Evolutionary conservation across 1,140 invertebrate genomes (phyloP).

Genomic region (Branchinecta lindahli): DNA sequence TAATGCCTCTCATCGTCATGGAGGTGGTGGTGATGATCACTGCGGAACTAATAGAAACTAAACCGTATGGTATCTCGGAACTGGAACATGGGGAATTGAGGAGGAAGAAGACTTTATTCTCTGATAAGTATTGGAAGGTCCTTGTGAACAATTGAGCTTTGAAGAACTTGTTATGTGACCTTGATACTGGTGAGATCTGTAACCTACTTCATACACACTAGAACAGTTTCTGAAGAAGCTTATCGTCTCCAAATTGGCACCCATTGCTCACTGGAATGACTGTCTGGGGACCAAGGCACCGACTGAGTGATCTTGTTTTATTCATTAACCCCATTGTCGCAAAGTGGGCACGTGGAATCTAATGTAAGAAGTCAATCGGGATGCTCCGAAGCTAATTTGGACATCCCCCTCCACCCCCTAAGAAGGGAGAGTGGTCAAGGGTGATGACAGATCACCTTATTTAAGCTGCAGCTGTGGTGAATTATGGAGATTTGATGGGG

Average conservation of each 20-base stretch:
- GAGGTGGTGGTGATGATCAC: no score
- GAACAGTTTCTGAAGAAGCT: not conserved
- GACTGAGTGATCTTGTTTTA: not conserved
- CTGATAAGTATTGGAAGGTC: no score
- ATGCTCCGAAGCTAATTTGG: constrained; percentile 1
- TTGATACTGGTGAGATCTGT: not conserved
- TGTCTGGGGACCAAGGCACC: not conserved
- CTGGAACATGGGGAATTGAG: no score
- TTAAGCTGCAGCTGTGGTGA: not conserved
- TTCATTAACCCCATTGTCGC: not conserved
- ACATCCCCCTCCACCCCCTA: not conserved
- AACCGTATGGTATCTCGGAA: no score
- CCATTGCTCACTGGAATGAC: not conserved
- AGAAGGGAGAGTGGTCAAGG: not conserved
- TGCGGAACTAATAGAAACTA: no score
- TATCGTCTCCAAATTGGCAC: not conserved
- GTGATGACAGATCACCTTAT: not conserved
- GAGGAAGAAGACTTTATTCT: no score
- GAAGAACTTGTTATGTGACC: no score
- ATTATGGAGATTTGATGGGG: not conserved
- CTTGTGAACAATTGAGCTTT: no score
- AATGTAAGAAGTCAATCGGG: constrained; percentile 6
- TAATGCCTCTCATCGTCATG: no score
- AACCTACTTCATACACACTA: not conserved
- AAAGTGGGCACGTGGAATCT: not conserved